phyloP scores from a whole-genome alignment of 2,888 invertebrate genomes.

The Gerris lacustris region DNA sequence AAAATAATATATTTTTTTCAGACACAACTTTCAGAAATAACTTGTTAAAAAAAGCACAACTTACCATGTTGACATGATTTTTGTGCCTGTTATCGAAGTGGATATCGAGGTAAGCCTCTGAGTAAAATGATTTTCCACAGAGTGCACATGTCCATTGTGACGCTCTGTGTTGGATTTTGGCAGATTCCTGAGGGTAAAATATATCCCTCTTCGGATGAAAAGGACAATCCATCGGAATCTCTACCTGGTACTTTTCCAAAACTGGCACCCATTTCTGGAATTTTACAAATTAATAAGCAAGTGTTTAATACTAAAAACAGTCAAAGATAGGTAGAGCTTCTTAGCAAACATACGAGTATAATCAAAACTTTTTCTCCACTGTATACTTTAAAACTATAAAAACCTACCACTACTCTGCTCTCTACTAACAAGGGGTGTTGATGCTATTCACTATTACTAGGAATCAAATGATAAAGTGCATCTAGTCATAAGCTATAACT shows the following conservation, averaged over 20 bases:
- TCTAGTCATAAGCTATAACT: too few relatives aligned
- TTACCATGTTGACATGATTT: slow-evolving; percentile 68
- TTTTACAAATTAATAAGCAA: slow-evolving; percentile 3
- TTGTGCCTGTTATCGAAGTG: slow-evolving; percentile 84
- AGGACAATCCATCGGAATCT: slow-evolving; percentile 76
- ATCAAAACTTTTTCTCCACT: slow-evolving; percentile 7
- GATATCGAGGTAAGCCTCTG: slow-evolving; percentile 71
- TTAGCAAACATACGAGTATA: neutral
- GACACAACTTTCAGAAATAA: too few relatives aligned
- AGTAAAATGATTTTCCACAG: slow-evolving; percentile 83
- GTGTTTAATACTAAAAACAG: neutral
- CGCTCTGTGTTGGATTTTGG: slow-evolving; percentile 70
- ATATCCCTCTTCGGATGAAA: slow-evolving; percentile 78
- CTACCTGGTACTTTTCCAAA: slow-evolving; percentile 75
- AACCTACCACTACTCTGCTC: too few relatives aligned
- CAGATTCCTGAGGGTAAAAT: slow-evolving; percentile 72
- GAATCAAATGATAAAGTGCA: too few relatives aligned
- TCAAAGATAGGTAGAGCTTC: neutral
- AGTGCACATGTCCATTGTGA: slow-evolving; percentile 84
- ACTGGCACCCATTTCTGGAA: slow-evolving; percentile 74
- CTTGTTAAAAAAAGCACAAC: slow-evolving; percentile 8
- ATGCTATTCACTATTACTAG: too few relatives aligned
- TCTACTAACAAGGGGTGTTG: too few relatives aligned
- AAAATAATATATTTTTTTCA: neutral
- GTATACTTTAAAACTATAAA: too few relatives aligned